A percentile compares a stretch with the other conserved stretches of the same genome.
phyloP scores from a whole-genome alignment of 2,888 invertebrate species.

The Steinernema hermaphroditum region DNA sequence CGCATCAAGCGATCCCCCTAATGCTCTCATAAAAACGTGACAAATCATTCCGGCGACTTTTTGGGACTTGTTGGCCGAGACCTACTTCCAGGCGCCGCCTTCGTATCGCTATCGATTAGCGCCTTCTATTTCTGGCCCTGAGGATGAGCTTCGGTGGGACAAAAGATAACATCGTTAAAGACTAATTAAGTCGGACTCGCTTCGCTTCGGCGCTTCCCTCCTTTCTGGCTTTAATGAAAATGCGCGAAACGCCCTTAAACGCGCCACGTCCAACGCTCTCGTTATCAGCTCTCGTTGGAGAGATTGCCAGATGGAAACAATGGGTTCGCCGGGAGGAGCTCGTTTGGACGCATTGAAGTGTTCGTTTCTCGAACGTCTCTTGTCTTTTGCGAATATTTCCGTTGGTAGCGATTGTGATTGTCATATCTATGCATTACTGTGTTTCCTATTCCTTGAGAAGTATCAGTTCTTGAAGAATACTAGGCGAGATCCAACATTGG shows the following conservation, averaged over 20 bases:
- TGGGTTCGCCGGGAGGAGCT: background rate
- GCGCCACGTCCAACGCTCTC: background rate
- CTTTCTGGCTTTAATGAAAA: background rate
- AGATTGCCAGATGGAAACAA: background rate
- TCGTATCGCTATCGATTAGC: background rate
- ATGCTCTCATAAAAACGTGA: too few relatives aligned
- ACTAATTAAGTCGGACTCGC: conserved; percentile 9
- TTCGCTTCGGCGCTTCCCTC: background rate
- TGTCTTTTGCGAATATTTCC: too few relatives aligned
- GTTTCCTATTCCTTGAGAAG: too few relatives aligned
- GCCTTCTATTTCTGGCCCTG: background rate
- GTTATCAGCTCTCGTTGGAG: background rate
- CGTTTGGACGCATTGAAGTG: background rate
- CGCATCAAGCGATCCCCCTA: too few relatives aligned
- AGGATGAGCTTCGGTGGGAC: conserved; percentile 3
- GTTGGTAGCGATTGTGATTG: too few relatives aligned
- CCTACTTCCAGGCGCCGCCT: too few relatives aligned
- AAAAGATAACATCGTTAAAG: conserved; percentile 26
- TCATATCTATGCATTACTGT: too few relatives aligned
- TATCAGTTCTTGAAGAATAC: too few relatives aligned
- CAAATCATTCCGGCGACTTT: too few relatives aligned
- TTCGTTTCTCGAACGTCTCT: too few relatives aligned
- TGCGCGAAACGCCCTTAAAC: background rate
- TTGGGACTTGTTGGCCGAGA: too few relatives aligned
- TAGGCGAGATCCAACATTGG: too few relatives aligned